These are phyloP conservation scores for Helicoverpa armigera DNA, from an alignment of 1,140 invertebrate genomes.

Conservation along the genomic window DNA sequence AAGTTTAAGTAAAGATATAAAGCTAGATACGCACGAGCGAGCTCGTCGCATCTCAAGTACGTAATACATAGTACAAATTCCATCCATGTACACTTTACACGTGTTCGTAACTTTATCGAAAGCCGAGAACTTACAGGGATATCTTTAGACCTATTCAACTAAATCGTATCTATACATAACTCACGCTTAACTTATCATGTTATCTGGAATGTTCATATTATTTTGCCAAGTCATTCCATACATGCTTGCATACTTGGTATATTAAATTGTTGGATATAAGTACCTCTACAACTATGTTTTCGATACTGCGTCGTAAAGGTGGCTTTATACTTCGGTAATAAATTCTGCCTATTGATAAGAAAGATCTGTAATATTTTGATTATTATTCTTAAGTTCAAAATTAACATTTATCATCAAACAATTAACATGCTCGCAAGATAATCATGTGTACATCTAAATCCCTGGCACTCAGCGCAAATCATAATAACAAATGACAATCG, in stretches of 20 bases:
- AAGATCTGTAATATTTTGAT: too few species aligned
- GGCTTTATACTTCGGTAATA: not conserved
- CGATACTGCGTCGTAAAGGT: not conserved
- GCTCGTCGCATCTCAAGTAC: not conserved
- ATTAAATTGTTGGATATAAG: not conserved
- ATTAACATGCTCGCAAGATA: too few species aligned
- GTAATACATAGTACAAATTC: not conserved
- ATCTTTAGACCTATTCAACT: not conserved
- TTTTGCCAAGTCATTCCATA: not conserved
- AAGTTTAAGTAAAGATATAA: not conserved
- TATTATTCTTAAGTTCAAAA: too few species aligned
- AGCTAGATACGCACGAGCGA: not conserved
- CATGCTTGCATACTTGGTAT: not conserved
- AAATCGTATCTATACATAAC: not conserved
- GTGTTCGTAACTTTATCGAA: not conserved
- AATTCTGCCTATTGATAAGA: not conserved
- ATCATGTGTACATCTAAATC: not conserved
- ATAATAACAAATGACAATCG: constrained; percentile 24
- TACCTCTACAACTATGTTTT: not conserved
- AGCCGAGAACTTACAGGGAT: not conserved
- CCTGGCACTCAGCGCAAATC: not conserved
- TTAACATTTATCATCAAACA: too few species aligned
- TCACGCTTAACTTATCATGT: too few species aligned
- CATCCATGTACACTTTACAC: not conserved
- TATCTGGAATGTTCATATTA: not conserved